These are phyloP conservation scores for Merodon equestris DNA, from an alignment of 2,888 invertebrate species.

Conservation along the genomic window DNA sequence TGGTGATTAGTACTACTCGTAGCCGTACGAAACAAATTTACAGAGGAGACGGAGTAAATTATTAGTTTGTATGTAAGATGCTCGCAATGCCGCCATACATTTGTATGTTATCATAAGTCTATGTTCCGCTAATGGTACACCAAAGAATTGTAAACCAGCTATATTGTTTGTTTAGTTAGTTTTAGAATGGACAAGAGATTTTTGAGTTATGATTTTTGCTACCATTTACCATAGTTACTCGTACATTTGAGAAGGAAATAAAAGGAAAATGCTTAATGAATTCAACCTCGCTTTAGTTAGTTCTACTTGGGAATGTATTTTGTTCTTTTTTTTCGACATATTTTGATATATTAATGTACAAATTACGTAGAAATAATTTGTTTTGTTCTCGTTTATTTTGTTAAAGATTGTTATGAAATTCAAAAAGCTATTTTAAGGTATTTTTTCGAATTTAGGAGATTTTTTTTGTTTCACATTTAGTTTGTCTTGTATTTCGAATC, in stretches of 20 bases:
- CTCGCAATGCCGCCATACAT: conserved; percentile 56
- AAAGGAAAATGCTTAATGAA: conserved; percentile 38
- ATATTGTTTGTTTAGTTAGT: conserved; percentile 30
- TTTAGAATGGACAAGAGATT: conserved; percentile 14
- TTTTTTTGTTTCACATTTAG: not conserved
- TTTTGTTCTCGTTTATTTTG: conserved; percentile 19
- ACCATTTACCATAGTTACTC: not conserved
- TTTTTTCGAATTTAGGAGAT: conserved; percentile 5
- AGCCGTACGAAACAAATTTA: conserved; percentile 35
- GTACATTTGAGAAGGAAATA: not conserved
- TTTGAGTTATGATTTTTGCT: not conserved
- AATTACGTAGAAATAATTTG: not conserved
- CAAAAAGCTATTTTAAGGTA: conserved; percentile 8
- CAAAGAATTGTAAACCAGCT: conserved; percentile 51
- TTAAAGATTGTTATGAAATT: conserved; percentile 23
- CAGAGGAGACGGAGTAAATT: not conserved
- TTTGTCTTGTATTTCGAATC: conserved; percentile 19
- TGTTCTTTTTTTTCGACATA: conserved; percentile 28
- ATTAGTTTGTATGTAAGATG: conserved; percentile 22
- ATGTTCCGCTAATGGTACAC: conserved; percentile 26
- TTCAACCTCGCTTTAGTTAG: conserved; percentile 64
- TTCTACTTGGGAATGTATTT: conserved; percentile 57
- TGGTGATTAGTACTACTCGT: conserved; percentile 17
- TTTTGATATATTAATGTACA: conserved; percentile 3
- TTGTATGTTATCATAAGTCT: conserved; percentile 26